phyloP scores from a whole-genome alignment of 2,888 invertebrate species.

The Xanthia togata region DNA sequence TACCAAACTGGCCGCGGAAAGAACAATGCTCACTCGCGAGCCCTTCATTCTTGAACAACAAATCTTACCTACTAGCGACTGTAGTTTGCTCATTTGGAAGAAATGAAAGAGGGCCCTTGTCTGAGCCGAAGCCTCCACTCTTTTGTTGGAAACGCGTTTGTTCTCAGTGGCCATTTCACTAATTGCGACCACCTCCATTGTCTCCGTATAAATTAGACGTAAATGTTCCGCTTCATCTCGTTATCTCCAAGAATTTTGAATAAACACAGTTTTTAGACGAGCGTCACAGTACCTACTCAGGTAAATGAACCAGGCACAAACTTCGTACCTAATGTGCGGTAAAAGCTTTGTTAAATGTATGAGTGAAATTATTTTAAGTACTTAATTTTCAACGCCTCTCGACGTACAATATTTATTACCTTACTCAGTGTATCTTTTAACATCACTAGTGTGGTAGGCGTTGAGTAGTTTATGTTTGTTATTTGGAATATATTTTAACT shows the following conservation, averaged over 20 bases:
- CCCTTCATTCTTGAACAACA: conserved; percentile 86
- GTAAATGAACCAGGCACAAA: conserved; percentile 59
- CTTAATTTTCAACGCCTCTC: conserved; percentile 62
- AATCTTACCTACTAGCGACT: conserved; percentile 85
- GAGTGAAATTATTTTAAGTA: conserved; percentile 62
- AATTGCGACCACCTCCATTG: conserved; percentile 89
- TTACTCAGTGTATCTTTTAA: conserved; percentile 62
- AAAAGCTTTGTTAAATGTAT: conserved; percentile 57
- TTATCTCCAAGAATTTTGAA: conserved; percentile 76
- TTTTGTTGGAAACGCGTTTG: conserved; percentile 88
- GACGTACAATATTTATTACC: conserved; percentile 60
- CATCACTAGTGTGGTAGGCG: conserved; percentile 64
- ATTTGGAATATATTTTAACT: conserved; percentile 51
- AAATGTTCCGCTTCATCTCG: conserved; percentile 81
- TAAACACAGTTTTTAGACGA: conserved; percentile 71
- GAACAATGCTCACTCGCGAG: conserved; percentile 85
- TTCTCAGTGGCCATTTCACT: conserved; percentile 89
- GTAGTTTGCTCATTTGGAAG: conserved; percentile 90
- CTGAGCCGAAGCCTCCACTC: conserved; percentile 81
- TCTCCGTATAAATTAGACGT: conserved; percentile 86
- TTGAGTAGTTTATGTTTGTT: conserved; percentile 63
- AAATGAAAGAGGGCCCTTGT: conserved; percentile 86
- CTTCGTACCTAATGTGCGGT: conserved; percentile 53
- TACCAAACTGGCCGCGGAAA: conserved; percentile 83
- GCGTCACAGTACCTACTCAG: conserved; percentile 53